phyloP scores from a whole-genome alignment of 1,140 invertebrate species.

The Goniozus legneri region DNA sequence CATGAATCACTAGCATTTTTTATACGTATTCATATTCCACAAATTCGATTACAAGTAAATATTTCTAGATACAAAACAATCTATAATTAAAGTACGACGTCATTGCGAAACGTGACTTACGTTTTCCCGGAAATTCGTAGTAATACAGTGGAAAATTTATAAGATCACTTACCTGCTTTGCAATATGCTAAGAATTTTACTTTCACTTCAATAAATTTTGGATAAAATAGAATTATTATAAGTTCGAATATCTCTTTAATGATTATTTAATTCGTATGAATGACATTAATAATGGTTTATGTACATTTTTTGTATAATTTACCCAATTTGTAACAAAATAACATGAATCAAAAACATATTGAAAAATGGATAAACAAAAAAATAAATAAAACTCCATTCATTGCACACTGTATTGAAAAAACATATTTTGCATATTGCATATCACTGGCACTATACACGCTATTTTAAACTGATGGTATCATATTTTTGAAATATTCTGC shows the following conservation, averaged over 20 bases:
- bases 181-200: too few relatives aligned
- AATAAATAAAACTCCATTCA: not conserved
- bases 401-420: not conserved
- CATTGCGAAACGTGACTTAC: too few relatives aligned
- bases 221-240: not conserved
- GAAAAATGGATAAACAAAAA: not conserved
- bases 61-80: too few relatives aligned
- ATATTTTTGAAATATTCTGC: too few relatives aligned
- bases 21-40: too few relatives aligned
- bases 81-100: too few relatives aligned
- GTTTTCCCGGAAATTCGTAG: too few relatives aligned
- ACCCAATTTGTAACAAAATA: not conserved
- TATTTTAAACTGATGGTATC: not conserved
- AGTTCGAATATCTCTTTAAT: not conserved
- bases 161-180: too few relatives aligned
- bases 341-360: not conserved
- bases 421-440: not conserved
- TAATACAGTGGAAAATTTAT: too few relatives aligned
- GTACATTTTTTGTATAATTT: not conserved
- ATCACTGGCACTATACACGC: not conserved
- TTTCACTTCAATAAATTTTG: not conserved
- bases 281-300: not conserved
- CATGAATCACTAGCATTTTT: too few relatives aligned
- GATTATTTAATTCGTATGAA: not conserved
- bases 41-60: too few relatives aligned